These are phyloP conservation scores for Coptodon rendalli DNA, from an alignment of 2,113 vertebrate species.

Conservation along the genomic window DNA sequence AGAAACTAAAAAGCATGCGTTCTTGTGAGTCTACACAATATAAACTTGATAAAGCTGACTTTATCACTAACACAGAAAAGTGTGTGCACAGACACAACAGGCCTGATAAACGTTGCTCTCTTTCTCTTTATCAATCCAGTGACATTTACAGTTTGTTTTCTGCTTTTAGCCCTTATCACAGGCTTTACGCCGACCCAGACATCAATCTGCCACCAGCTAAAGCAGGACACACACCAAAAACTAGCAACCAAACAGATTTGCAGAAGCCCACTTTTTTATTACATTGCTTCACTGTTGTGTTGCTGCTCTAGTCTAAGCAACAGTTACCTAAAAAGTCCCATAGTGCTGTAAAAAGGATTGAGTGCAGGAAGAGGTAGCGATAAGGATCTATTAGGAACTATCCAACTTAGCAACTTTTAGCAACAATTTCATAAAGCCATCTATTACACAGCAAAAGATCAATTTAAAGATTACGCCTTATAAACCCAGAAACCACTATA, in stretches of 20 bases:
- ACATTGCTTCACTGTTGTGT: background rate
- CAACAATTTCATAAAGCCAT: background rate
- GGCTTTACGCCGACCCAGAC: background rate
- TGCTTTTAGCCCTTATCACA: constrained; percentile 25
- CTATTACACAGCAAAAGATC: background rate
- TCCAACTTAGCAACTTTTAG: background rate
- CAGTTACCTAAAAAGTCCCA: background rate
- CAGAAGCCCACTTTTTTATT: background rate
- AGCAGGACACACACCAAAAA: background rate
- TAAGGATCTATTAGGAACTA: background rate
- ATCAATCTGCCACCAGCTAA: background rate
- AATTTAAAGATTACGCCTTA: background rate
- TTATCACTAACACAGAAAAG: background rate
- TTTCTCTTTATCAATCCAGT: constrained; percentile 24
- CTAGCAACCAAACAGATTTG: background rate
- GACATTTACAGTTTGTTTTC: constrained; percentile 39
- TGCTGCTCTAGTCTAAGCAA: background rate
- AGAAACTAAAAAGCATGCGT: background rate
- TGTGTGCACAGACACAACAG: background rate
- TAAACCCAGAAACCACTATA: background rate
- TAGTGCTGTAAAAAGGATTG: background rate
- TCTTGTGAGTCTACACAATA: background rate
- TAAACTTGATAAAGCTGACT: constrained; percentile 1
- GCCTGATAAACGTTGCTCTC: constrained; percentile 6
- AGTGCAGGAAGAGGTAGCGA: background rate